A percentile compares a stretch with the other conserved stretches of the same genome.
phyloP scores from a whole-genome alignment of 2,797 vertebrate species.

The Kryptolebias ocellatus region DNA sequence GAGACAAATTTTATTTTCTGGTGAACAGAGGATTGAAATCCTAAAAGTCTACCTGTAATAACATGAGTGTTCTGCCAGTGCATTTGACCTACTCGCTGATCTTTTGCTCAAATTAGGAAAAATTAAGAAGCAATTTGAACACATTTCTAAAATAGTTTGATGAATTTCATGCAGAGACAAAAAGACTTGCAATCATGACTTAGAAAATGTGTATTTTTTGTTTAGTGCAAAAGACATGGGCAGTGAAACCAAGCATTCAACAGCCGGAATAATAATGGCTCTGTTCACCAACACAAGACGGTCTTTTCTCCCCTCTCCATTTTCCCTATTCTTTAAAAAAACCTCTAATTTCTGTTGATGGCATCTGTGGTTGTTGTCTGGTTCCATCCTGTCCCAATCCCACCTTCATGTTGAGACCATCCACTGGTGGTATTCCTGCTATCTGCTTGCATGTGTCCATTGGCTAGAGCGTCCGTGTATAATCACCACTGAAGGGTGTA shows the following conservation, averaged over 20 bases:
- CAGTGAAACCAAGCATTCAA: not conserved
- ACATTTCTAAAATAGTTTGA: not conserved
- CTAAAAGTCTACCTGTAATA: conserved; percentile 29
- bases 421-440: conserved; percentile 58
- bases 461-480: conserved; percentile 52
- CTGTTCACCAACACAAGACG: conserved; percentile 52
- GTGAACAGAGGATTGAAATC: conserved; percentile 55
- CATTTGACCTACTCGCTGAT: conserved; percentile 25
- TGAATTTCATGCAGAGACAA: conserved; percentile 15
- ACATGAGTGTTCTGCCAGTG: not conserved
- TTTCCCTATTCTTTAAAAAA: conserved; percentile 75
- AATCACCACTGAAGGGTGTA: conserved; percentile 48
- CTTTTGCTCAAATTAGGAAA: conserved; percentile 30
- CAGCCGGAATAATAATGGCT: conserved; percentile 21
- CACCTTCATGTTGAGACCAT: conserved; percentile 47
- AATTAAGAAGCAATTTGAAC: conserved; percentile 25
- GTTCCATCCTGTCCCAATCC: conserved; percentile 42
- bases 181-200: conserved; percentile 22
- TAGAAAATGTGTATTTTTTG: not conserved
- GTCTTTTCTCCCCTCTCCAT: conserved; percentile 44
- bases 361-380: conserved; percentile 58
- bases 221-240: not conserved
- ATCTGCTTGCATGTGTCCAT: conserved; percentile 68
- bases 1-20: conserved; percentile 60
- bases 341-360: conserved; percentile 62